Conservation (phyloP, 2,888 invertebrate species). For the Pachliopta kotzebuea region DNA sequence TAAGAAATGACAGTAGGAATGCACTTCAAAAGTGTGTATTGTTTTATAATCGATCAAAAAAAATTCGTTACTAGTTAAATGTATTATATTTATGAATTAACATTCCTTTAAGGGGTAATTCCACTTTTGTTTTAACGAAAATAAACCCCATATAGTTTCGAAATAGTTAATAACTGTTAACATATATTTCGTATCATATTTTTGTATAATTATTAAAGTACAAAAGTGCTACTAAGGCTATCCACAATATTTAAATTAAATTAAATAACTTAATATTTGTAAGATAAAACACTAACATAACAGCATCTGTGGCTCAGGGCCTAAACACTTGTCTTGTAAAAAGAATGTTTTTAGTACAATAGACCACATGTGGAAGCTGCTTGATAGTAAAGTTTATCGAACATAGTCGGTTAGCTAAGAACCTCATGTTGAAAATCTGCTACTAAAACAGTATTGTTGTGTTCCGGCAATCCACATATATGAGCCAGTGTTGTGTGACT, state of each 20-base stretch:
- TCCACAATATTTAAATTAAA: slow-evolving; percentile 7
- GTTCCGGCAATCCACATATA: too few relatives aligned
- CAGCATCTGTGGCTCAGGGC: too few relatives aligned
- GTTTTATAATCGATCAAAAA: slow-evolving; percentile 37
- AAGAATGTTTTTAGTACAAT: too few relatives aligned
- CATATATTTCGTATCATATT: not conserved
- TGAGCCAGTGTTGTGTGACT: too few relatives aligned
- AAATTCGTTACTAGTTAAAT: slow-evolving; percentile 55
- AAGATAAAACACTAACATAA: not conserved
- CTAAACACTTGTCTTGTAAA: too few relatives aligned
- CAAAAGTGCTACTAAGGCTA: slow-evolving; percentile 12
- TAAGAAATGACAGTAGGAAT: slow-evolving; percentile 49
- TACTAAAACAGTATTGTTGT: too few relatives aligned
- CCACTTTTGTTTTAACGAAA: slow-evolving; percentile 31
- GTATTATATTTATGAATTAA: slow-evolving; percentile 44
- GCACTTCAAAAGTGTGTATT: slow-evolving; percentile 66
- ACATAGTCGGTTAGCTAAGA: too few relatives aligned
- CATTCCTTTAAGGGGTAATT: slow-evolving; percentile 58
- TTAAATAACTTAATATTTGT: not conserved
- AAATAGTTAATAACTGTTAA: slow-evolving; percentile 26
- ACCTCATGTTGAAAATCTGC: too few relatives aligned
- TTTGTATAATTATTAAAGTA: slow-evolving; percentile 7
- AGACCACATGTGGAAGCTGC: too few relatives aligned
- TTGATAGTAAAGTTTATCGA: too few relatives aligned
- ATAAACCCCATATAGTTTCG: slow-evolving; percentile 37